A percentile compares a stretch with the other conserved stretches of the same genome.
These are phyloP conservation scores for Rhabdornis inornatus DNA, from an alignment of 2,113 vertebrate species.

Conservation along the genomic window DNA sequence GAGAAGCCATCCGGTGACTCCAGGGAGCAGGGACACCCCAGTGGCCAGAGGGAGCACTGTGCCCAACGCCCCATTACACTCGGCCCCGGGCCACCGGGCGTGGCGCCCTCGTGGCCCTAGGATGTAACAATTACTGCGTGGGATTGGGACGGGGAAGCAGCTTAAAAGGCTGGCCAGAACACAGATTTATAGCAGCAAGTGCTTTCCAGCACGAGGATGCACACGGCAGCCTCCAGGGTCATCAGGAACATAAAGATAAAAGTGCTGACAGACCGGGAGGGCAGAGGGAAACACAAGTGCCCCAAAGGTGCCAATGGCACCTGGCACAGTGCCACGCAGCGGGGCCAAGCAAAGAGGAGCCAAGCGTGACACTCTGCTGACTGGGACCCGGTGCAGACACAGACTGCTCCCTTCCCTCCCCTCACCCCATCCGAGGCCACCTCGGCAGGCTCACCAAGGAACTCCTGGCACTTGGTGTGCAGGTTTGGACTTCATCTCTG, in stretches of 20 bases:
- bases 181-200: not conserved
- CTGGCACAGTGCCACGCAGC: not conserved
- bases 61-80: not conserved
- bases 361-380: not conserved
- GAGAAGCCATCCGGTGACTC: not conserved
- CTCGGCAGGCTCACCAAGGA: not conserved
- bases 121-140: not conserved
- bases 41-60: not conserved
- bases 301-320: not conserved
- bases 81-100: not conserved
- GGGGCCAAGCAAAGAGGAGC: fast-evolving
- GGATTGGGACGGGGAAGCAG: not conserved
- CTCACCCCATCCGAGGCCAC: not conserved
- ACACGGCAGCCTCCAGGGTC: not conserved
- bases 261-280: not conserved
- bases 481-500: not conserved
- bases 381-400: not conserved
- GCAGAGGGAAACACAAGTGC: not conserved
- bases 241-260: not conserved
- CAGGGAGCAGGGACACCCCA: not conserved
- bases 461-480: not conserved
- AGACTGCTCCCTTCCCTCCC: not conserved
- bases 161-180: not conserved
- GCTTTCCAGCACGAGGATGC: not conserved
- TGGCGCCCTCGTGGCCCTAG: not conserved